phyloP scores from a whole-genome alignment of 2,797 vertebrate species.

The Pteronotus mesoamericanus region DNA sequence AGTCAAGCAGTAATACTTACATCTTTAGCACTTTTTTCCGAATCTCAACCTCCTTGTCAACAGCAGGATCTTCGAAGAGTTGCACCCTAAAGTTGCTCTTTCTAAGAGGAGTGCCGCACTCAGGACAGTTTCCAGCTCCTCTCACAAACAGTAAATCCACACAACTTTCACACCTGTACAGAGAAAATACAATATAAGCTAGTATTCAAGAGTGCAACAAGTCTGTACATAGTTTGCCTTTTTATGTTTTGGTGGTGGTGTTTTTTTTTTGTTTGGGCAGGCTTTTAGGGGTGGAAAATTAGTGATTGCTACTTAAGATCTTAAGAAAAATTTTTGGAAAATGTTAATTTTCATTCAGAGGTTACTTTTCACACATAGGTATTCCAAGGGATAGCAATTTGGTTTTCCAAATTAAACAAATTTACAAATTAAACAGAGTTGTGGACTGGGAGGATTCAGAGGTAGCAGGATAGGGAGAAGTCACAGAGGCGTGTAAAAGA shows the following conservation, averaged over 20 bases:
- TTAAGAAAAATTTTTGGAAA: neutral
- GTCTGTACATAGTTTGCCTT: neutral
- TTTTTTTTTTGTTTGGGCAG: neutral
- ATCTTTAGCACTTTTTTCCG: conserved; percentile 98
- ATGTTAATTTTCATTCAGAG: conserved; percentile 36
- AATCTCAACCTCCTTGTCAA: conserved; percentile 99
- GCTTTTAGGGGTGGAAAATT: neutral
- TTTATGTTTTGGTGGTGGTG: neutral
- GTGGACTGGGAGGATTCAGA: neutral
- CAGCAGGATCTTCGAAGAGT: conserved; percentile 95
- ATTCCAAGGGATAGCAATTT: neutral
- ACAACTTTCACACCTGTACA: conserved; percentile 94
- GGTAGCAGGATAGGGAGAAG: neutral
- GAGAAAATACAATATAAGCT: neutral
- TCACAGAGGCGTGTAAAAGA: neutral
- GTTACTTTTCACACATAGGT: conserved; percentile 15
- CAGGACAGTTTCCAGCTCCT: conserved; percentile 95
- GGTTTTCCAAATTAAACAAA: conserved; percentile 24
- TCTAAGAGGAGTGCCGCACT: conserved; percentile 94
- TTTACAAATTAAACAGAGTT: conserved; percentile 1
- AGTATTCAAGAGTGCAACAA: conserved; percentile 2
- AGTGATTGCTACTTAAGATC: conserved; percentile 2
- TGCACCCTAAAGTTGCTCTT: conserved; percentile 98
- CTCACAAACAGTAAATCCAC: conserved; percentile 97
- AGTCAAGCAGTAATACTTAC: conserved; percentile 77